phyloP scores from a whole-genome alignment of 2,888 invertebrate species.

The Clunio marinus region DNA sequence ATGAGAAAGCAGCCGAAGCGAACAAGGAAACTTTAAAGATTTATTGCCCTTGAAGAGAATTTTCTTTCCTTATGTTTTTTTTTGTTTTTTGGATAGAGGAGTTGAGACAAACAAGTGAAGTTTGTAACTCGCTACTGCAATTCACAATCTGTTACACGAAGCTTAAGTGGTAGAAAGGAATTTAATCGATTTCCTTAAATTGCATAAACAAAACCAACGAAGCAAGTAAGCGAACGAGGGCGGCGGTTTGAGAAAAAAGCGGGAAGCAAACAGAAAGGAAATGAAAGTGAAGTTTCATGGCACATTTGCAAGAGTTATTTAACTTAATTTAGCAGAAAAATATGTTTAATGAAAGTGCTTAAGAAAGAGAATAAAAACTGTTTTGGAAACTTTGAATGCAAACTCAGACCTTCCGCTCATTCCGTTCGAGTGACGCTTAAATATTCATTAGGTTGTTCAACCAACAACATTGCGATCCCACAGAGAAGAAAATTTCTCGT shows the following conservation, averaged over 20 bases:
- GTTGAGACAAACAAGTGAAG: background rate
- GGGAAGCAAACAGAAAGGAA: no score
- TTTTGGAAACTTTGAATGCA: no score
- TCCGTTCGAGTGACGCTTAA: no score
- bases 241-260: no score
- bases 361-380: no score
- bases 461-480: background rate
- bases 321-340: background rate
- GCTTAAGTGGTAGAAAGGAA: background rate
- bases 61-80: background rate
- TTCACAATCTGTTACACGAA: background rate
- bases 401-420: no score
- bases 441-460: no score
- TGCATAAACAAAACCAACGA: slow-evolving; percentile 4
- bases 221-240: no score
- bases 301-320: background rate
- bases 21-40: slow-evolving; percentile 6
- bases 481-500: background rate
- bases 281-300: no score
- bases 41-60: background rate
- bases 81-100: background rate
- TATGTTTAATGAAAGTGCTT: background rate
- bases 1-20: background rate
- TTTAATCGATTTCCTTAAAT: background rate
- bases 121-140: background rate